Conservation (phyloP, 2,113 vertebrate species). For the Prunella fulvescens region DNA sequence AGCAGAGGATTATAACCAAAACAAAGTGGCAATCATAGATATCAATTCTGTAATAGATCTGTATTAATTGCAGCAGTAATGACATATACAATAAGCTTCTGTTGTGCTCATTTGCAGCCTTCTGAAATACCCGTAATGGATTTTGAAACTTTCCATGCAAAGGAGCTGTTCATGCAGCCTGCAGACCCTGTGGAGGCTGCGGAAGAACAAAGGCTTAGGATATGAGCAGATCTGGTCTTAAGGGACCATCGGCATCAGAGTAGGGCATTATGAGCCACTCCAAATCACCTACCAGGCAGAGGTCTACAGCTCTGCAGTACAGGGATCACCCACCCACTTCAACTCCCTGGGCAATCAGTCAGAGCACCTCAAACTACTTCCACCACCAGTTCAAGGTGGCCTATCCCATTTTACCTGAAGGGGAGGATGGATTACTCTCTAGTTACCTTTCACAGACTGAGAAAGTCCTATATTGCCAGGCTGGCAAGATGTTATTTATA, state of each 20-base stretch:
- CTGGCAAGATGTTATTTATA: neutral
- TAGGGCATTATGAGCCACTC: neutral
- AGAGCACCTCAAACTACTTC: neutral
- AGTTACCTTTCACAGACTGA: neutral
- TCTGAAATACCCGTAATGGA: neutral
- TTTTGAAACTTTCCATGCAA: neutral
- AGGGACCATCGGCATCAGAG: neutral
- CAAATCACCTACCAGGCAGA: neutral
- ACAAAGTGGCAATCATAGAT: neutral
- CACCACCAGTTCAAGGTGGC: neutral
- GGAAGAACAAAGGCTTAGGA: neutral
- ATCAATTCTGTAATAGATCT: rapidly evolving
- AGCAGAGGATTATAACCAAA: neutral
- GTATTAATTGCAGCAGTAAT: neutral
- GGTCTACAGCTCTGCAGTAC: neutral
- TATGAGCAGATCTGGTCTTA: neutral
- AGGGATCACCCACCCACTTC: neutral
- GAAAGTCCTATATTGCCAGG: neutral
- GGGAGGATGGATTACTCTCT: neutral
- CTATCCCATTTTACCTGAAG: neutral
- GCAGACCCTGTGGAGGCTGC: neutral
- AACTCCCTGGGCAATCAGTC: rapidly evolving
- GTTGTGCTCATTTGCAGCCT: neutral
- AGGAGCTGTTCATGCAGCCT: neutral
- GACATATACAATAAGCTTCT: neutral